These are phyloP conservation scores for Hydropsyche betteni DNA, from an alignment of 2,888 invertebrate species.

Conservation along the genomic window DNA sequence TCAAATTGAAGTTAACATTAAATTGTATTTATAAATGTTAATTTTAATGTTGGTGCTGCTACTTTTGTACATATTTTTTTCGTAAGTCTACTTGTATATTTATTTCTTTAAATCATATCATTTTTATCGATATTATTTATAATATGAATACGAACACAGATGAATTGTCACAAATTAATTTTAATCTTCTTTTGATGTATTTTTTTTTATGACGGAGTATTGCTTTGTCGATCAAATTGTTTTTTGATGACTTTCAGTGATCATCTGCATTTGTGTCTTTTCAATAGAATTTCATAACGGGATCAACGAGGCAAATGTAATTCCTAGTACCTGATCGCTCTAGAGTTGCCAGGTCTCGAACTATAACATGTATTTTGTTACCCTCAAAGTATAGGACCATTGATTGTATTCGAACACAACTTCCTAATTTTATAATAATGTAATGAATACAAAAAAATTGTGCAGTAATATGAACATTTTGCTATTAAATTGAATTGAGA, in stretches of 20 bases:
- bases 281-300: neutral
- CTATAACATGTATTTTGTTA: constrained; percentile 45
- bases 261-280: neutral
- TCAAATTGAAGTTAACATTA: constrained; percentile 9
- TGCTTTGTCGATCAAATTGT: too few species aligned
- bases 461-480: constrained; percentile 31
- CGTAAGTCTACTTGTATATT: too few species aligned
- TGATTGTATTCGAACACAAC: constrained; percentile 42
- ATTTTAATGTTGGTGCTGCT: constrained; percentile 13
- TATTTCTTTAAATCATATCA: too few species aligned
- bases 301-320: constrained; percentile 47
- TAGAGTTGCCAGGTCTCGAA: constrained; percentile 32
- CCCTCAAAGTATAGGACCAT: constrained; percentile 50
- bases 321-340: constrained; percentile 49
- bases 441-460: constrained; percentile 25
- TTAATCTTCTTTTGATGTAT: too few species aligned
- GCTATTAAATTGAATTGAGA: constrained; percentile 50
- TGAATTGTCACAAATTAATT: too few species aligned
- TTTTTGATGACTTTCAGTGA: neutral
- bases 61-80: too few species aligned
- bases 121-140: too few species aligned
- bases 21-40: neutral
- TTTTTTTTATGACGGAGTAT: too few species aligned
- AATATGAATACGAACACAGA: neutral
- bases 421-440: constrained; percentile 48